These are phyloP conservation scores for Diploscapter pachys DNA, from an alignment of 1,140 invertebrate genomes.

Conservation along the genomic window DNA sequence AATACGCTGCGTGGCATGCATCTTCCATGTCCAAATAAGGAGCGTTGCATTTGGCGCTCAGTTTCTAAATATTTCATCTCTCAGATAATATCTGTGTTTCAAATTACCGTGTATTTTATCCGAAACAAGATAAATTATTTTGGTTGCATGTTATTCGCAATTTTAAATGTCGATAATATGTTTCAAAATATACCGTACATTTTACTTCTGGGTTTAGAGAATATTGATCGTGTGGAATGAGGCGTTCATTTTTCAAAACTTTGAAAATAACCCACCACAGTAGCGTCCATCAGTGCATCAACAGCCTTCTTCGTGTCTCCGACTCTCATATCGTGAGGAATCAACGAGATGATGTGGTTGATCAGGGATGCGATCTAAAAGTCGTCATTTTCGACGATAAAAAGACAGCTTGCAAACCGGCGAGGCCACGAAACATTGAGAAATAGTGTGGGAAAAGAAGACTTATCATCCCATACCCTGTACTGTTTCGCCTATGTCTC, in stretches of 20 bases:
- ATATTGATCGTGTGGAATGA: no score
- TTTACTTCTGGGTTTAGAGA: no score
- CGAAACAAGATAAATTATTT: no score
- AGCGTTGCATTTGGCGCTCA: constrained; percentile 19
- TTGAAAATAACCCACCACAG: background rate
- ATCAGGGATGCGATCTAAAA: constrained; percentile 9
- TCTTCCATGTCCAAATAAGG: constrained; percentile 8
- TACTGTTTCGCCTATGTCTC: no score
- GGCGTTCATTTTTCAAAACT: no score
- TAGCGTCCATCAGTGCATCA: constrained; percentile 4
- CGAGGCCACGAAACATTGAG: no score
- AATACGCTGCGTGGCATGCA: constrained; percentile 5
- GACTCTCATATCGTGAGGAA: constrained; percentile 7
- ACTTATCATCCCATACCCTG: no score
- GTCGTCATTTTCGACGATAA: background rate
- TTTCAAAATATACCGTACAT: no score
- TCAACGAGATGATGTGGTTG: constrained; percentile 14
- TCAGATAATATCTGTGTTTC: background rate
- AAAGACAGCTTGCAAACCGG: background rate
- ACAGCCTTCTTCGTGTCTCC: background rate
- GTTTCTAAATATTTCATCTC: background rate
- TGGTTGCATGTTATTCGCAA: no score
- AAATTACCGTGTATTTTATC: background rate
- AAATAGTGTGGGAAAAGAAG: no score
- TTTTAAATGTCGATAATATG: no score